These are phyloP conservation scores for Branchinecta sandiegonensis DNA, from an alignment of 2,888 invertebrate species.

Conservation along the genomic window DNA sequence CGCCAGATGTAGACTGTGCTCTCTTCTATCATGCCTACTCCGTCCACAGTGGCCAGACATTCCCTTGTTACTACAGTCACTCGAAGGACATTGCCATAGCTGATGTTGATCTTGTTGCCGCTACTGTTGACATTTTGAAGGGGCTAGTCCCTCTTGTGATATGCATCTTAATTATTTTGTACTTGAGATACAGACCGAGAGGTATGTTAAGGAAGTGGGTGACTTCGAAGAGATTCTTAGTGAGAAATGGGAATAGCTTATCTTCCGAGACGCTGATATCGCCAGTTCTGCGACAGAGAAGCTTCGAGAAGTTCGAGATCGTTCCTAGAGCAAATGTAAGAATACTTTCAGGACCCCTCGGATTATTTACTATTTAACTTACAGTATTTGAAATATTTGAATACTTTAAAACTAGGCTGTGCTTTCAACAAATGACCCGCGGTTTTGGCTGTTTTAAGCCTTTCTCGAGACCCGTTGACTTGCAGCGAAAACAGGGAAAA, in stretches of 20 bases:
- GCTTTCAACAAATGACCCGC: too few species aligned
- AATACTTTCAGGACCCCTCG: not conserved
- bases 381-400: too few species aligned
- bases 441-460: too few species aligned
- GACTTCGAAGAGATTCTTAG: not conserved
- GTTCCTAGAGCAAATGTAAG: not conserved
- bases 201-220: not conserved
- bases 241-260: not conserved
- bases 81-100: not conserved
- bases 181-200: not conserved
- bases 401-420: too few species aligned
- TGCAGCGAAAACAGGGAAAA: too few species aligned
- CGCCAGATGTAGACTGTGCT: slow-evolving; percentile 12
- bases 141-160: not conserved
- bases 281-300: not conserved
- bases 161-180: not conserved
- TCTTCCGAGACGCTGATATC: not conserved
- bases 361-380: too few species aligned
- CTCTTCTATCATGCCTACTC: not conserved
- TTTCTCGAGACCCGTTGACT: too few species aligned
- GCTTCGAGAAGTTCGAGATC: slow-evolving; percentile 1
- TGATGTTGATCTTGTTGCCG: not conserved
- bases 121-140: not conserved
- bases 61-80: not conserved
- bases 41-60: not conserved